Percentiles rank a stretch among this genome's conserved stretches.
Conservation (phyloP, 2,113 vertebrate genomes). For the Embiotoca jacksoni region DNA sequence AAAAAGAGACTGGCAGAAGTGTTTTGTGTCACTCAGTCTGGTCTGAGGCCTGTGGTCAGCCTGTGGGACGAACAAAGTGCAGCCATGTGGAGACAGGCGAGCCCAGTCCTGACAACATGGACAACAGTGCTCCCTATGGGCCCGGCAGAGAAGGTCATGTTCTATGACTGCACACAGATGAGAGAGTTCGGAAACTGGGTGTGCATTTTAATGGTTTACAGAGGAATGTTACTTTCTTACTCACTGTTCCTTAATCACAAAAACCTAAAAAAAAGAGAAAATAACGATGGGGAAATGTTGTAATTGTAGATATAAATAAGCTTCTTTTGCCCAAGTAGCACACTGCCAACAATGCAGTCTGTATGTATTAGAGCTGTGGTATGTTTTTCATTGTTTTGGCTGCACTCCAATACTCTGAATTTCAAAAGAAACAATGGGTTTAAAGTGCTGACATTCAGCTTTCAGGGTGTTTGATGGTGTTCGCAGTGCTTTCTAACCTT, state of each 20-base stretch:
- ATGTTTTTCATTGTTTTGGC: constrained; percentile 38
- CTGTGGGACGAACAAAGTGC: constrained; percentile 32
- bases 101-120: constrained; percentile 59
- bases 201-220: constrained; percentile 40
- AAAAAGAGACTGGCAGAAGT: constrained; percentile 38
- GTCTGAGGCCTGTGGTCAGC: constrained; percentile 63
- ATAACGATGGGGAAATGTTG: not conserved
- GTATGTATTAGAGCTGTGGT: constrained; percentile 20
- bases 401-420: constrained; percentile 36
- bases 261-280: constrained; percentile 3
- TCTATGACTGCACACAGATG: constrained; percentile 23
- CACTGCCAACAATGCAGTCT: constrained; percentile 17
- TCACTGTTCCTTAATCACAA: constrained; percentile 6
- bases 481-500: constrained; percentile 3
- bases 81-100: constrained; percentile 43
- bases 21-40: constrained; percentile 58
- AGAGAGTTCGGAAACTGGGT: constrained; percentile 22
- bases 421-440: constrained; percentile 33
- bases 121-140: constrained; percentile 81
- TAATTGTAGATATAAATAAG: constrained; percentile 9
- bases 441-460: constrained; percentile 50
- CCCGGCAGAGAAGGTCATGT: constrained; percentile 58
- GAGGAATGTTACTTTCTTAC: constrained; percentile 22
- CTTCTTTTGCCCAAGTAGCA: not conserved
- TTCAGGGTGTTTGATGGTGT: constrained; percentile 20